Base-by-base conservation (phyloP, 23 tunicate species). In the Trididemnum clinides region DNA sequence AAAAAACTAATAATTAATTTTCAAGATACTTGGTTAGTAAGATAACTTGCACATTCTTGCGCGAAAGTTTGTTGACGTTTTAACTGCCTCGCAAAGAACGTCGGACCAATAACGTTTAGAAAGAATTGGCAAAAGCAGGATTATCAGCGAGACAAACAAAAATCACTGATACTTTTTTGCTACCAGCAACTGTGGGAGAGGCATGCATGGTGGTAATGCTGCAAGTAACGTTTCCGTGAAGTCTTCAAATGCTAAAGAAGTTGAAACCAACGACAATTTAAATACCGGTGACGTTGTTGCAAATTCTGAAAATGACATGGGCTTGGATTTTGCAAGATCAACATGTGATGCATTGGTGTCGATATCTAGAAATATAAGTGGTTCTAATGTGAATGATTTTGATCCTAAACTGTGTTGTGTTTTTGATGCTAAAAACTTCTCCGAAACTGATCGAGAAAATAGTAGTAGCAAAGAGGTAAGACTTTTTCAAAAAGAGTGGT, bases 391-490 rank as follows among this genome's bases (percentile, higher is more conserved):
- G 54, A 44, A 44, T 44, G 54, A 44, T 44, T 10, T 44, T 44
- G 54, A 44, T 44, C 54, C 54, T 44, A 44, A 44, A 44, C 54
- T 44, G 15, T 44, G 54, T 44, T 44, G 54, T 44, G 54, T 44
- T 44, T 44, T 44, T 44, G 54, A 44, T n/a, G 20, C 66, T 10
- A 59, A 59, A 59, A 59, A 59, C 66, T 59, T 59, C 66, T 59
- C 66, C 20, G 66, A 59, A 59, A 59, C 66, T 59, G 66, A 59
- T 59, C 66, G 66, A 59, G 25, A 59, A 59, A 59, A n/a, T n/a
- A 59, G 66, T 59, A 59, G 66, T 25, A 59, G 22, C 66, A 10
- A 59, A 59, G 66, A 59, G 25, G 25, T 25, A 59, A 59, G 66
- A 59, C 25, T 59, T n/a, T 59, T 59, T 59, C 25, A 59, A 59